Percentiles rank a stretch among this genome's conserved stretches.
Evolutionary conservation across 2,797 vertebrate genomes (phyloP).

Genomic region (Smutsia gigantea): DNA sequence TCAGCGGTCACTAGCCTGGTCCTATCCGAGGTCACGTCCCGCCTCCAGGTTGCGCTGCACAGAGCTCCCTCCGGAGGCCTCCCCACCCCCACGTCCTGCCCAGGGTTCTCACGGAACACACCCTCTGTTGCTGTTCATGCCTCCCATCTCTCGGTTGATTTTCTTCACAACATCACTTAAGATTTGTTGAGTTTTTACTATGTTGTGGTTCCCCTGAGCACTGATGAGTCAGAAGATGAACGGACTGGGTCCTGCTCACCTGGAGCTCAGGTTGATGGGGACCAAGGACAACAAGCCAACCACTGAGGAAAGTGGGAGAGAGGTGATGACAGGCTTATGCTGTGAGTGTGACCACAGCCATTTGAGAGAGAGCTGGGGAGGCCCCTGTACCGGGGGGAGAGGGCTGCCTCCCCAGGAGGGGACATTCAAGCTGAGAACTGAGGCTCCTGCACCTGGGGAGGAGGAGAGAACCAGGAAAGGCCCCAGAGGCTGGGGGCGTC

Average conservation of each 20-base stretch:
- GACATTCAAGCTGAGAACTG: neutral
- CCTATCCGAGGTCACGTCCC: neutral
- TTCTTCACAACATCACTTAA: neutral
- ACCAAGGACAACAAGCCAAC: neutral
- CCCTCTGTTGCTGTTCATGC: too few species aligned
- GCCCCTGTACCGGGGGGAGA: accelerated
- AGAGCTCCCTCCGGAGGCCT: neutral
- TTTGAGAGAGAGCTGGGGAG: accelerated
- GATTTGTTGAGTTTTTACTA: neutral
- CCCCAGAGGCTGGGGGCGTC: neutral
- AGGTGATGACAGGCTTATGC: accelerated
- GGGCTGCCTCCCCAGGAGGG: too few species aligned
- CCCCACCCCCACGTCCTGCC: neutral
- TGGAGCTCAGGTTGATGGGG: too few species aligned
- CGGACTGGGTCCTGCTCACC: neutral
- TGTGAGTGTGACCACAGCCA: accelerated
- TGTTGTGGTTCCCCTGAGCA: neutral
- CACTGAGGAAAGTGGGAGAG: accelerated
- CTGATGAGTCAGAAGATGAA: neutral
- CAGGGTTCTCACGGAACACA: neutral
- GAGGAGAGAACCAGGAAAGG: neutral
- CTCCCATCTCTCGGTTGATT: neutral
- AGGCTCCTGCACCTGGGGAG: too few species aligned
- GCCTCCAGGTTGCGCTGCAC: neutral
- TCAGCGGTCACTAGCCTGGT: neutral